Conservation (phyloP, 1,140 invertebrate genomes). For the Belonocnema kinseyi region DNA sequence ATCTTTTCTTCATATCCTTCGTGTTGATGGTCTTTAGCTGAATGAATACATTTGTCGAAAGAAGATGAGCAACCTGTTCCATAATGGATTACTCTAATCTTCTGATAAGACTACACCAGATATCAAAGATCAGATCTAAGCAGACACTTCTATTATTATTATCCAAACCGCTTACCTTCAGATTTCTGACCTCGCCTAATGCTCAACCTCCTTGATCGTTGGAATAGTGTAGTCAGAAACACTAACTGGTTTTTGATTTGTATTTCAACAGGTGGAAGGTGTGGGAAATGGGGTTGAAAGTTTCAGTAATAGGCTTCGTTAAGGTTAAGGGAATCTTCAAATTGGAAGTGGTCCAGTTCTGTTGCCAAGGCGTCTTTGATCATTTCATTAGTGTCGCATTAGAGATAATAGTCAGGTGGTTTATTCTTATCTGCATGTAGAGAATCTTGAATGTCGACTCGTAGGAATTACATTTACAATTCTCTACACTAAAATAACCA, state of each 20-base stretch:
- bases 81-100: slow-evolving; percentile 9
- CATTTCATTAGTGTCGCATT: slow-evolving; percentile 21
- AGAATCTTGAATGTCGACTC: slow-evolving; percentile 4
- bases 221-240: too few relatives aligned
- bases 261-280: slow-evolving; percentile 5
- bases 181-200: too few relatives aligned
- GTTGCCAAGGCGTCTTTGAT: slow-evolving; percentile 6
- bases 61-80: slow-evolving; percentile 36
- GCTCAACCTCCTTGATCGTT: too few relatives aligned
- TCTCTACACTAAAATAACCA: too few relatives aligned
- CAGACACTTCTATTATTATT: neutral
- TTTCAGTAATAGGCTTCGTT: slow-evolving; percentile 18
- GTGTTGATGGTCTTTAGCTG: slow-evolving; percentile 12
- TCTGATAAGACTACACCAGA: neutral
- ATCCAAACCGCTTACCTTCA: too few relatives aligned
- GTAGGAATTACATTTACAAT: neutral
- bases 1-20: slow-evolving; percentile 14
- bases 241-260: neutral
- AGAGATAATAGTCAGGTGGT: slow-evolving; percentile 10
- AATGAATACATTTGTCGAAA: neutral
- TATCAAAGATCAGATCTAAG: neutral
- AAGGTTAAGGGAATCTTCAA: slow-evolving; percentile 6
- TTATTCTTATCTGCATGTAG: slow-evolving; percentile 6
- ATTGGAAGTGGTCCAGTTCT: slow-evolving; percentile 23
- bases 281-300: neutral